These are phyloP conservation scores for Corythaixoides concolor DNA, from an alignment of 2,113 vertebrate genomes.

Conservation along the genomic window DNA sequence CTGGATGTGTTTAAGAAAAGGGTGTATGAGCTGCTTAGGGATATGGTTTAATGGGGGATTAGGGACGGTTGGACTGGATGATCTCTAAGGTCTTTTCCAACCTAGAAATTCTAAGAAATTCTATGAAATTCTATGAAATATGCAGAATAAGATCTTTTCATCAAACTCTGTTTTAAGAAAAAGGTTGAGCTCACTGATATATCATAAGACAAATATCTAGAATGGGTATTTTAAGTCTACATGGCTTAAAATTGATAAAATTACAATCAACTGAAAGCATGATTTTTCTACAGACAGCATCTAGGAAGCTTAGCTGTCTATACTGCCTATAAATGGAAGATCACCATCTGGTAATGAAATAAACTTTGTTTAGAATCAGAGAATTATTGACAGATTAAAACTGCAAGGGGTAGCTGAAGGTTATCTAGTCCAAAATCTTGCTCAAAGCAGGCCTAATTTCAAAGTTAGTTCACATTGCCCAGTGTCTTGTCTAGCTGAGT, in stretches of 20 bases:
- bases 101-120: too few relatives aligned
- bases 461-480: not conserved
- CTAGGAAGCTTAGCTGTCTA: not conserved
- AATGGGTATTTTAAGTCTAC: not conserved
- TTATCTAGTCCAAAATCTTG: not conserved
- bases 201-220: not conserved
- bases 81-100: too few relatives aligned
- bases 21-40: too few relatives aligned
- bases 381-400: not conserved
- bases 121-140: too few relatives aligned
- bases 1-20: too few relatives aligned
- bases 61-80: too few relatives aligned
- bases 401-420: not conserved
- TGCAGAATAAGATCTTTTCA: not conserved
- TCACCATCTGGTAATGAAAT: not conserved
- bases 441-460: not conserved
- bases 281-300: not conserved
- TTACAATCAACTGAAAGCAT: not conserved
- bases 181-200: not conserved
- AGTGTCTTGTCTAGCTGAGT: not conserved
- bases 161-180: not conserved
- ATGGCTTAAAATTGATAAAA: not conserved
- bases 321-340: not conserved
- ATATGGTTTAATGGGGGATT: too few relatives aligned
- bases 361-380: not conserved